Percentiles rank a stretch among this genome's conserved stretches.
Conservation (phyloP, 2,113 vertebrate genomes). For the Cynocephalus volans region DNA sequence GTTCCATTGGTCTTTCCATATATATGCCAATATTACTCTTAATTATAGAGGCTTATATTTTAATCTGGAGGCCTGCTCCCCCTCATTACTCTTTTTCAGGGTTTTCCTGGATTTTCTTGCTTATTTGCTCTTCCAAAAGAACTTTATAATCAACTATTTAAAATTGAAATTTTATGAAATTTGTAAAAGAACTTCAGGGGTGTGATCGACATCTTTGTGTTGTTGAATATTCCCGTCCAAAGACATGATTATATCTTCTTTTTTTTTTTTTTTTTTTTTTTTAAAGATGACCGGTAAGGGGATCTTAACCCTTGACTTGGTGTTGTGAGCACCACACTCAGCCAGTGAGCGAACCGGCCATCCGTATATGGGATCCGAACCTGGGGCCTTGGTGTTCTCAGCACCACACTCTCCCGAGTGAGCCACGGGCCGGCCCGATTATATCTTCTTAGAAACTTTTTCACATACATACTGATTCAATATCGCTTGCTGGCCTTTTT, state of each 20-base stretch:
- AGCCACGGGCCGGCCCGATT: no score
- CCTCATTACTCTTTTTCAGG: background rate
- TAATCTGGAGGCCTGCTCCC: background rate
- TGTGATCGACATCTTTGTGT: background rate
- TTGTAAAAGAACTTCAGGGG: background rate
- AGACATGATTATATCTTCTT: background rate
- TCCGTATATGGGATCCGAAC: no score
- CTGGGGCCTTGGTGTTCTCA: no score
- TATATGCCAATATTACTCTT: background rate
- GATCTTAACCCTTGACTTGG: no score
- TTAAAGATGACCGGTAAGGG: no score
- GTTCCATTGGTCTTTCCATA: background rate
- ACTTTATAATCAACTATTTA: background rate
- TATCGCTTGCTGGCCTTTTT: background rate
- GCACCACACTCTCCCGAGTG: no score
- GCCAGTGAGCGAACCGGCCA: no score
- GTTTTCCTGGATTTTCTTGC: background rate
- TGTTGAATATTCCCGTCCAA: background rate
- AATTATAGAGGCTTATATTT: background rate
- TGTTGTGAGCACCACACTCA: no score
- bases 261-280: no score
- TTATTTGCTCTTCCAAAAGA: background rate
- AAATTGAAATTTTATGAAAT: conserved; percentile 1
- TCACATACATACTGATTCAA: background rate
- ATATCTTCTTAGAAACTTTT: background rate